Percentiles rank a stretch among this genome's conserved stretches.
phyloP scores from a whole-genome alignment of 2,888 invertebrate species.

The Sclerodermus sp. region DNA sequence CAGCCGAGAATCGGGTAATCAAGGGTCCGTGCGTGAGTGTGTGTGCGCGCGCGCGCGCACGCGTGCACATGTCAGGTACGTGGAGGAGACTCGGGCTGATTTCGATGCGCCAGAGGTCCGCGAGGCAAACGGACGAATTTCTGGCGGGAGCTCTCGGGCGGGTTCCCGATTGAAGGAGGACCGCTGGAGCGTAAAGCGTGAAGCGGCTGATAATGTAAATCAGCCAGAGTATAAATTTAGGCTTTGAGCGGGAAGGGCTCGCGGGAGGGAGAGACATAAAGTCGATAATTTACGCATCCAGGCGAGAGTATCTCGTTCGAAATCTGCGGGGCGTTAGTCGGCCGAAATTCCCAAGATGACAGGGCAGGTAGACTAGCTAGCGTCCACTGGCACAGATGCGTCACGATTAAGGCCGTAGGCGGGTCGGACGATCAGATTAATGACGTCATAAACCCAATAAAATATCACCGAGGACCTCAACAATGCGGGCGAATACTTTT shows the following conservation, averaged over 20 bases:
- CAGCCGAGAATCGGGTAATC: too few relatives aligned
- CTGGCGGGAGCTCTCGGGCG: too few relatives aligned
- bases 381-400: constrained; percentile 32
- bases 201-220: too few relatives aligned
- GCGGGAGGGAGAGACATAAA: constrained; percentile 32
- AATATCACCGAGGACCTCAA: constrained; percentile 51
- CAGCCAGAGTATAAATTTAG: too few relatives aligned
- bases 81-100: too few relatives aligned
- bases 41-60: too few relatives aligned
- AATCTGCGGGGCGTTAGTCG: constrained; percentile 21
- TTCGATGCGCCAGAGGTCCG: too few relatives aligned
- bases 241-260: constrained; percentile 23
- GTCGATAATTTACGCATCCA: constrained; percentile 42
- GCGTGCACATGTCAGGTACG: too few relatives aligned
- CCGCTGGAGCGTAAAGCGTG: too few relatives aligned
- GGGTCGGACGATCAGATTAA: constrained; percentile 54
- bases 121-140: too few relatives aligned
- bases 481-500: constrained; percentile 50
- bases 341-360: constrained; percentile 40
- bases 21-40: too few relatives aligned
- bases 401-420: constrained; percentile 51
- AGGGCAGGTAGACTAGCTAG: constrained; percentile 14
- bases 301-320: constrained; percentile 21
- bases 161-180: too few relatives aligned
- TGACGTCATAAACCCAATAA: constrained; percentile 58